Evolutionary conservation across 1,140 invertebrate genomes (phyloP).

Genomic region (Magallana gigas): DNA sequence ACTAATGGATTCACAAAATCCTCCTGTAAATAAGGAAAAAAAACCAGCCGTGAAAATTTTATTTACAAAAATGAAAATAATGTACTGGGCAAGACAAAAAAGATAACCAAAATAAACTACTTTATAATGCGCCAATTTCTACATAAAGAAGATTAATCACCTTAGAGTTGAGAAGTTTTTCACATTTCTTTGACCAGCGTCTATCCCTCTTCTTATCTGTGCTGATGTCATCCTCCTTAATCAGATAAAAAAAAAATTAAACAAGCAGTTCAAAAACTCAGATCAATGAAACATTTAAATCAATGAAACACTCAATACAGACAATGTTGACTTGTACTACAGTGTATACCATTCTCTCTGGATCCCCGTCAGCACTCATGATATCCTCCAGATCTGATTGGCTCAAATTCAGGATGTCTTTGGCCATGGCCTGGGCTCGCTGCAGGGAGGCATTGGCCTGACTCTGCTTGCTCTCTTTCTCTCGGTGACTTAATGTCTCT

Average conservation of each 20-base stretch:
- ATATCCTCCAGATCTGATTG: slow-evolving; percentile 77
- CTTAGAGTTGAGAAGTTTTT: slow-evolving; percentile 68
- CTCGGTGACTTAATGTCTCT: slow-evolving; percentile 51
- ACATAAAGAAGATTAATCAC: slow-evolving; percentile 43
- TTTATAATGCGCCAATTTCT: neutral
- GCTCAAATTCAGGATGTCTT: slow-evolving; percentile 75
- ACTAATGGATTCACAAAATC: slow-evolving; percentile 71
- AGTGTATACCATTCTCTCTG: slow-evolving; percentile 42
- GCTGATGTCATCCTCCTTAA: slow-evolving; percentile 59
- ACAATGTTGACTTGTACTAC: too few species aligned
- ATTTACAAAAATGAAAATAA: too few species aligned
- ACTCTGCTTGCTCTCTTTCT: slow-evolving; percentile 48
- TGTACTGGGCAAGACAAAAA: too few species aligned
- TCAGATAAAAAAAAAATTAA: neutral
- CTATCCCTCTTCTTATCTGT: slow-evolving; percentile 67
- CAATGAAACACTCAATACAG: too few species aligned
- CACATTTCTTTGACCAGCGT: slow-evolving; percentile 73
- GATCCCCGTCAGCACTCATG: slow-evolving; percentile 74
- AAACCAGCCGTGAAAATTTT: too few species aligned
- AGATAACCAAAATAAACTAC: too few species aligned
- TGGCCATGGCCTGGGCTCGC: slow-evolving; percentile 71
- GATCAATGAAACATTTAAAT: too few species aligned
- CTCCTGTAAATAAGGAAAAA: slow-evolving; percentile 55
- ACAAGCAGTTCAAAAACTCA: too few species aligned
- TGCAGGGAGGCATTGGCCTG: slow-evolving; percentile 65